These are phyloP conservation scores for Drosophila koepferae DNA, from an alignment of 2,888 invertebrate species.

Conservation along the genomic window DNA sequence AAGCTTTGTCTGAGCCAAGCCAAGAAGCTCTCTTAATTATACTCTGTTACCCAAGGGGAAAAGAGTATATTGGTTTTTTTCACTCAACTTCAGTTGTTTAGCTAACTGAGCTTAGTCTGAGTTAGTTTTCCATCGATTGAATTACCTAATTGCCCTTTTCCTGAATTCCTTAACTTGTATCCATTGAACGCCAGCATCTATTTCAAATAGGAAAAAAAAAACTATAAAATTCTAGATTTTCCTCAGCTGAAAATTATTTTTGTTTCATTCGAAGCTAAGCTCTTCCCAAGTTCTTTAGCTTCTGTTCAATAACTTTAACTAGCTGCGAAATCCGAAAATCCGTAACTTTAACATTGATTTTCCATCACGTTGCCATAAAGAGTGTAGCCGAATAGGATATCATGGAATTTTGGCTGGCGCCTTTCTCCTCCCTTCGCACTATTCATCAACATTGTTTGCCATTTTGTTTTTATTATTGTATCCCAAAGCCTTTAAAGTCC, in stretches of 20 bases:
- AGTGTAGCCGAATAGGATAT: constrained; percentile 1
- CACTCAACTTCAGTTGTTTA: too few relatives aligned
- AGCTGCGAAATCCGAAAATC: not conserved
- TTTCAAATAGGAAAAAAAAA: not conserved
- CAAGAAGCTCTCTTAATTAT: too few relatives aligned
- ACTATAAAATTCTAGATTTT: not conserved
- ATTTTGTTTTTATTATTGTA: constrained; percentile 37
- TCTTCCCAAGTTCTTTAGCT: not conserved
- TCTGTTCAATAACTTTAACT: not conserved
- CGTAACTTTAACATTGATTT: not conserved
- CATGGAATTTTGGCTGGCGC: not conserved
- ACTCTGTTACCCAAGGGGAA: too few relatives aligned
- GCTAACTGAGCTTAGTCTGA: too few relatives aligned
- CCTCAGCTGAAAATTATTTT: not conserved
- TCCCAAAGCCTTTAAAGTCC: constrained; percentile 42
- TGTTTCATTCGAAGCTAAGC: not conserved
- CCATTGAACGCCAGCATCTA: not conserved
- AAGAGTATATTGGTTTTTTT: too few relatives aligned
- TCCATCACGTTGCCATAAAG: not conserved
- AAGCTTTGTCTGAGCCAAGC: too few relatives aligned
- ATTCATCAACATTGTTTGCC: constrained; percentile 26
- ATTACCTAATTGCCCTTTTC: not conserved
- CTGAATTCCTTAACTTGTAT: not conserved
- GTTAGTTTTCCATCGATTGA: too few relatives aligned
- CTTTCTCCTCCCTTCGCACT: not conserved